Base-by-base conservation (phyloP, 1,140 invertebrate species). In the Drepana arcuata region DNA sequence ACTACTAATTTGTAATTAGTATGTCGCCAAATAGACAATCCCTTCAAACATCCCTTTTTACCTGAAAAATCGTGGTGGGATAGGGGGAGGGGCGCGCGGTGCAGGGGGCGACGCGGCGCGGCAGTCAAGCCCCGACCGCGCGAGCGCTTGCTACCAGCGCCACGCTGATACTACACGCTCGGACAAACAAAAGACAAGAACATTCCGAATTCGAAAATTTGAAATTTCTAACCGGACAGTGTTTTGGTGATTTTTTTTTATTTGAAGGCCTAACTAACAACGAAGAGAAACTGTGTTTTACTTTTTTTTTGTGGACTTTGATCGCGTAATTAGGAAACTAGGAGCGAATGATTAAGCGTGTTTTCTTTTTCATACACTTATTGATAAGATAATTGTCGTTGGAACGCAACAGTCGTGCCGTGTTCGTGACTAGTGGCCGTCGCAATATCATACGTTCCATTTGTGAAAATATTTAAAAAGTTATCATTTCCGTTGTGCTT, bases 311-410 rank as follows among this genome's bases (percentile, higher is more conserved):
- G 9, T 9, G 18, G 18, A 21, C 18, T 21, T 21, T 21, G 18
- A 21, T 21, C 64, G 53, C 27, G 58, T 55, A 59, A 58, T 65
- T 65, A 57, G 52, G 51, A 54, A 53, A 57, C 57, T 50, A 47
- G 41, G 51, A 46, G 46, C 37, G 44, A 38, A 47, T 52, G 43
- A 48, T 48, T 57, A 47, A 64, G 65, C 35, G 40, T 58, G 46
- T 62, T 56, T 56, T 60, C 42, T 61, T 33, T 27, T 25, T 7
- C 31, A 26, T 35, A 26, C 25, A 35, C 16, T 18, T 14, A 55
- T 47, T 23, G 70, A 74, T 74, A 68, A 72, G 68, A 75, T 72
- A 56, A 60, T 66, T 52, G 40, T 43, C n/a, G 51, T 41, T 44
- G 48, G 23, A 48, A 56, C 48, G 48, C 53, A 48, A 41, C 56